These are phyloP conservation scores for Dufourea novaeangliae DNA, from an alignment of 1,140 invertebrate species.

Conservation along the genomic window DNA sequence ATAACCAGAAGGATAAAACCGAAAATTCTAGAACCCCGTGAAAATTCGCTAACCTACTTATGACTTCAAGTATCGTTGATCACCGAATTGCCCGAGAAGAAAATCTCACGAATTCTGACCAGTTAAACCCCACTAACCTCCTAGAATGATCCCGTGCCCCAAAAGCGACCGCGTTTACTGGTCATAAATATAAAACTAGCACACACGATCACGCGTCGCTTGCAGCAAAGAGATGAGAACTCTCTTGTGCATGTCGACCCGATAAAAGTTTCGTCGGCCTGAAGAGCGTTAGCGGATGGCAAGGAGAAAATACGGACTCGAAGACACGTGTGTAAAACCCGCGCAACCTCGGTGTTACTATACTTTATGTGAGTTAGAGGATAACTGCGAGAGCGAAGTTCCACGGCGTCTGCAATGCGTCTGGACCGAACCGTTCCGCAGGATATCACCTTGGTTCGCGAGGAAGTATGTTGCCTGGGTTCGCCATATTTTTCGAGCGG, in stretches of 20 bases:
- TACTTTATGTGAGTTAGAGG: constrained; percentile 57
- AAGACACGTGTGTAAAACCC: constrained; percentile 42
- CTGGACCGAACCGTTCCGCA: constrained; percentile 20
- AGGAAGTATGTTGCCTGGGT: background rate
- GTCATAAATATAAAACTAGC: constrained; percentile 17
- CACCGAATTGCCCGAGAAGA: too few relatives aligned
- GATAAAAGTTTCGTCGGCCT: constrained; percentile 29
- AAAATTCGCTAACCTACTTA: too few relatives aligned
- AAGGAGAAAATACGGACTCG: background rate
- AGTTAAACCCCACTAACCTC: too few relatives aligned
- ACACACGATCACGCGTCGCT: background rate
- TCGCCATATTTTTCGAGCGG: constrained; percentile 32
- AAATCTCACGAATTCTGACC: background rate
- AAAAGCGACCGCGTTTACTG: background rate
- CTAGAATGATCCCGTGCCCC: background rate
- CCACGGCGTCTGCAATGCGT: constrained; percentile 53
- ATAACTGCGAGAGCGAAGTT: constrained; percentile 59
- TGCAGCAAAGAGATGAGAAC: background rate
- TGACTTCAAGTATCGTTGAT: too few relatives aligned
- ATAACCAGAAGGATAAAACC: too few relatives aligned
- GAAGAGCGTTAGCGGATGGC: constrained; percentile 22
- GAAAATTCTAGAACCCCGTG: too few relatives aligned
- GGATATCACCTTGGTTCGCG: background rate
- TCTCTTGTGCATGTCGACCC: background rate
- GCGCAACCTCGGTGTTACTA: constrained; percentile 40